phyloP scores from a whole-genome alignment of 1,140 invertebrate genomes.

The Diabrotica virgifera region DNA sequence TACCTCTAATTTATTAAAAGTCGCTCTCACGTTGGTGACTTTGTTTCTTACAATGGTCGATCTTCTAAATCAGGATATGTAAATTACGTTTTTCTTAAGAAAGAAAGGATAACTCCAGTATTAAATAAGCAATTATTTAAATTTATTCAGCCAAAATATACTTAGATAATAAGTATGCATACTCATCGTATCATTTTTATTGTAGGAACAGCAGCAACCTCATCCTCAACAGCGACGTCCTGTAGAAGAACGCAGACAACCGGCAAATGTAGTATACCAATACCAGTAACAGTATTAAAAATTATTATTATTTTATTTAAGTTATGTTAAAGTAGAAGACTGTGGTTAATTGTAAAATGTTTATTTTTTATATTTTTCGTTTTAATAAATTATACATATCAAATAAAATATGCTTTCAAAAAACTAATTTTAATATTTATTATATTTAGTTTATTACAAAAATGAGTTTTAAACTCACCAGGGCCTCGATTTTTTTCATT shows the following conservation, averaged over 20 bases:
- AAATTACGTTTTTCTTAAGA: background rate
- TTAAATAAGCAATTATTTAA: background rate
- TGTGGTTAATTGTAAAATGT: background rate
- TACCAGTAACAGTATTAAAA: conserved; percentile 22
- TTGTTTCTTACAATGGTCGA: no score
- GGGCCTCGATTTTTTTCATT: no score
- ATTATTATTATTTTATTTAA: background rate
- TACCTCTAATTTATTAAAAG: no score
- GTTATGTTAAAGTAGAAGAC: background rate
- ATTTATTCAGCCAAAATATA: background rate
- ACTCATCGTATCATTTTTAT: background rate
- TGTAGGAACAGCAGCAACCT: conserved; percentile 15
- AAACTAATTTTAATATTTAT: no score
- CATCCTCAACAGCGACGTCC: conserved; percentile 12
- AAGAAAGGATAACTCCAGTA: background rate
- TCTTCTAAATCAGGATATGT: background rate
- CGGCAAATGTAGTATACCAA: conserved; percentile 25
- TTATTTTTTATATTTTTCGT: background rate
- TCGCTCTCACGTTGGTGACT: no score
- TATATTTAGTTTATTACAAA: no score
- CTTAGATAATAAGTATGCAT: background rate
- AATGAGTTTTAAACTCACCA: no score
- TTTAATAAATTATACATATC: background rate
- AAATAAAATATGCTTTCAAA: no score
- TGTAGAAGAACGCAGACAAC: conserved; percentile 15